Conservation (phyloP, 35 echinoderm and acorn worm species). For the Patiria miniata region DNA sequence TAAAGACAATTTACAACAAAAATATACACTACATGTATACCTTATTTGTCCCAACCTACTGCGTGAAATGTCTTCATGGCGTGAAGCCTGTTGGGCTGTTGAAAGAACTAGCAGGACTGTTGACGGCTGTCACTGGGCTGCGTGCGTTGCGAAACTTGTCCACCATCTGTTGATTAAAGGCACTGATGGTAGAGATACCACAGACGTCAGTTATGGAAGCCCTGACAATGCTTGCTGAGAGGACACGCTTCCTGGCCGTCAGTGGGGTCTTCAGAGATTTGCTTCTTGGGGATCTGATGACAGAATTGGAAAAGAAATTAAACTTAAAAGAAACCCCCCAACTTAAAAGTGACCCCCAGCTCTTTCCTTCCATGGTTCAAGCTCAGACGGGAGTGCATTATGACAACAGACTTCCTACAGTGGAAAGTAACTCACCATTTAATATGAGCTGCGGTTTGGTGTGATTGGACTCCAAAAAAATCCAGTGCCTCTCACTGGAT, state of each 20-base stretch:
- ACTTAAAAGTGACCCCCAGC: neutral
- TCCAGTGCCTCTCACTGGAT: too few relatives aligned
- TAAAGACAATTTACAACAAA: too few relatives aligned
- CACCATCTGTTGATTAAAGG: constrained; percentile 64
- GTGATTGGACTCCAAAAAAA: too few relatives aligned
- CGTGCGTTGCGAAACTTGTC: constrained; percentile 76
- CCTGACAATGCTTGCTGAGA: neutral
- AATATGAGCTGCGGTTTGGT: too few relatives aligned
- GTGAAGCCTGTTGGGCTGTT: constrained; percentile 71
- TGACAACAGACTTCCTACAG: too few relatives aligned
- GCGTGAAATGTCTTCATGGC: too few relatives aligned
- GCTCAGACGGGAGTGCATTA: too few relatives aligned
- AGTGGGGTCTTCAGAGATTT: constrained; percentile 8
- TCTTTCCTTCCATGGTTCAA: neutral
- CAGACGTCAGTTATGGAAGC: neutral
- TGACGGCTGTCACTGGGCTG: constrained; percentile 48
- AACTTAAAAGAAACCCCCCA: neutral
- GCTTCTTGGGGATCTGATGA: neutral
- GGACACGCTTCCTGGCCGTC: neutral
- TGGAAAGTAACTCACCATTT: too few relatives aligned
- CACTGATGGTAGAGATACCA: constrained; percentile 24
- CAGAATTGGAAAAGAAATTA: neutral
- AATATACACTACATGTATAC: too few relatives aligned
- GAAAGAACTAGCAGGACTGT: constrained; percentile 61
- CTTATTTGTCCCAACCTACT: too few relatives aligned